These are phyloP conservation scores for Muscicapa striata DNA, from an alignment of 2,797 vertebrate genomes.

Conservation along the genomic window DNA sequence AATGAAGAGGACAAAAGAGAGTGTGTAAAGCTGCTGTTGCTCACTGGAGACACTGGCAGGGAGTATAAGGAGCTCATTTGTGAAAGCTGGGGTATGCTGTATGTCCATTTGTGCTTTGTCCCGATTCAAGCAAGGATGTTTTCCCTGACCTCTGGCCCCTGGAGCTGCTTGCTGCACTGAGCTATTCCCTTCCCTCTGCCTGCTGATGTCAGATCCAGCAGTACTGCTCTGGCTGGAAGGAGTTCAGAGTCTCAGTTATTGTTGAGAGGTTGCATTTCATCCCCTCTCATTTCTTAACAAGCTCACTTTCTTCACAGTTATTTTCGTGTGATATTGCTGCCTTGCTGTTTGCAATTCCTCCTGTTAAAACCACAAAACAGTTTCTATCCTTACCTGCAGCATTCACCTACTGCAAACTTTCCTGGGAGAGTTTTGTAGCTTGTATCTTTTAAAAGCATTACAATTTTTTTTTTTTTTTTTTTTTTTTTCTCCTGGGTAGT, in stretches of 20 bases:
- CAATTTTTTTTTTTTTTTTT: background rate
- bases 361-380: background rate
- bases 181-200: background rate
- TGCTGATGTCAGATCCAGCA: background rate
- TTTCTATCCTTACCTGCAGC: background rate
- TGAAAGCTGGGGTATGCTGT: slow-evolving; percentile 81
- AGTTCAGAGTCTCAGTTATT: background rate
- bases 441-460: background rate
- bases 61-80: slow-evolving; percentile 89
- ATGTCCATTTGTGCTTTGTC: background rate
- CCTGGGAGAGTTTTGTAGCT: background rate
- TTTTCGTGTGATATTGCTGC: background rate
- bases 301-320: background rate
- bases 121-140: background rate
- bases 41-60: slow-evolving; percentile 76
- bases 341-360: background rate
- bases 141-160: background rate
- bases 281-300: background rate
- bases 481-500: background rate
- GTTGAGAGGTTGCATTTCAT: background rate
- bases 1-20: slow-evolving; percentile 81
- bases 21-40: slow-evolving; percentile 81
- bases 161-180: background rate
- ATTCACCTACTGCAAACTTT: background rate
- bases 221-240: background rate